Evolutionary conservation across 2,113 vertebrate genomes (phyloP), one percentile per base, ranked within the genome.

Genomic region (Myiagra hebetior): DNA sequence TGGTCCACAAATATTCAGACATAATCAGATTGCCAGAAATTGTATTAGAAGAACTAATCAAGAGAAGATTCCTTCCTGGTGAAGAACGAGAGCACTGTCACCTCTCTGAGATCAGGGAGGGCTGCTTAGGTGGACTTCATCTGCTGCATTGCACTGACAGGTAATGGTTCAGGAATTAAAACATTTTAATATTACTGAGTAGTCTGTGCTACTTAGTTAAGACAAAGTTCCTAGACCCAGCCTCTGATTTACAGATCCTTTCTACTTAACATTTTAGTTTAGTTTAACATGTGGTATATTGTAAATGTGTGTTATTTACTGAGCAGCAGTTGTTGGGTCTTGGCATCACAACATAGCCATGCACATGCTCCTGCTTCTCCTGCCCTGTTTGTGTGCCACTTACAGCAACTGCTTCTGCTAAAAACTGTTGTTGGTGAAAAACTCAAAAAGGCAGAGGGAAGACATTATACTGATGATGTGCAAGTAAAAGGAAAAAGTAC

Each of bases 261-360:
- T 68, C 31, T 57, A 14, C 53, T 47, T 77, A 10, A 30, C 5
- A 31, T n/a, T 63, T 72, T 15, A 57, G 15, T 62, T 75, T 59
- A 72, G 35, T 55, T 59, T 42, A 85, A 46, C 15, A 18, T 73
- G 73, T 75, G 28, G 15, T 37, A 23, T 39, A n/a, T 67, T 85
- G 57, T 44, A 77, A 89, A 62, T 69, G 21, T 39, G 35, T 73
- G 57, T 87, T 57, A 35, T 70, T 94, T 75, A 72, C 44, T 37
- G 64, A 91, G 69, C 57, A 78, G 35, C 49, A 82, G 1, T 27
- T 47, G 6, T 17, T 55, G 10, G 11, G 15, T 37, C 42, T 81
- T 53, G 50, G n/a, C 60, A 57, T 4, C 0, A 0, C 46, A 46
- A 57, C n/a, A 18, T 52, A 53, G 10, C 9, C 12, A 4, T 7